Conservation (phyloP, 2,113 vertebrate genomes). For the Lampris megalopsis region DNA sequence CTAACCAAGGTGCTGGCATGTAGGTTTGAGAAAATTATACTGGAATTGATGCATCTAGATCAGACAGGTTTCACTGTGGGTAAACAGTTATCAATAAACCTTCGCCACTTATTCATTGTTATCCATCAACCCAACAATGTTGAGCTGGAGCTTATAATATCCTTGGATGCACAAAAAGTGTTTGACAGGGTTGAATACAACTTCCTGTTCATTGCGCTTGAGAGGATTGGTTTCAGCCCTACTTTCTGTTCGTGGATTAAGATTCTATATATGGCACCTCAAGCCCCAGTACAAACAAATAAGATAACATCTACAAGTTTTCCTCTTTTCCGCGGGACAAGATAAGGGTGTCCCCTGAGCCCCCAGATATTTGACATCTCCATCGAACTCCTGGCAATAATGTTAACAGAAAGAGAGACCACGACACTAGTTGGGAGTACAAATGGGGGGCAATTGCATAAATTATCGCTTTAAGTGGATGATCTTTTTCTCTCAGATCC, state of each 20-base stretch:
- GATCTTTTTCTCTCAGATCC: conserved; percentile 2
- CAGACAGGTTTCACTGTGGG: background rate
- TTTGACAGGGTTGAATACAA: too few species aligned
- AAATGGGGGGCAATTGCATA: too few species aligned
- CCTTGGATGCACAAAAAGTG: background rate
- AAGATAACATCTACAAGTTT: too few species aligned
- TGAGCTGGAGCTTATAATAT: conserved; percentile 1
- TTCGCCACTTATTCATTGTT: background rate
- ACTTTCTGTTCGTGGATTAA: too few species aligned
- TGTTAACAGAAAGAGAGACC: background rate
- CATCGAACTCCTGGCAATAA: background rate
- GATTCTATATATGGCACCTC: too few species aligned
- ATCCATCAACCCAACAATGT: background rate
- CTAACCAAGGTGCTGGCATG: conserved; percentile 1
- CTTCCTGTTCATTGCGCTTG: too few species aligned
- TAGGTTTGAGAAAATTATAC: conserved; percentile 7
- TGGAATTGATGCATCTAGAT: background rate
- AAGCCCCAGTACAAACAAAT: too few species aligned
- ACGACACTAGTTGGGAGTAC: background rate
- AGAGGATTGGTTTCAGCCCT: too few species aligned
- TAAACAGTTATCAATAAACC: background rate
- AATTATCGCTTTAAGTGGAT: background rate
- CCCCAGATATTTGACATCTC: too few species aligned
- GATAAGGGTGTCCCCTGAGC: too few species aligned
- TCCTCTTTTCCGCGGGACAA: too few species aligned